phyloP scores from a whole-genome alignment of 2,113 vertebrate species.

The Cathartes aura region DNA sequence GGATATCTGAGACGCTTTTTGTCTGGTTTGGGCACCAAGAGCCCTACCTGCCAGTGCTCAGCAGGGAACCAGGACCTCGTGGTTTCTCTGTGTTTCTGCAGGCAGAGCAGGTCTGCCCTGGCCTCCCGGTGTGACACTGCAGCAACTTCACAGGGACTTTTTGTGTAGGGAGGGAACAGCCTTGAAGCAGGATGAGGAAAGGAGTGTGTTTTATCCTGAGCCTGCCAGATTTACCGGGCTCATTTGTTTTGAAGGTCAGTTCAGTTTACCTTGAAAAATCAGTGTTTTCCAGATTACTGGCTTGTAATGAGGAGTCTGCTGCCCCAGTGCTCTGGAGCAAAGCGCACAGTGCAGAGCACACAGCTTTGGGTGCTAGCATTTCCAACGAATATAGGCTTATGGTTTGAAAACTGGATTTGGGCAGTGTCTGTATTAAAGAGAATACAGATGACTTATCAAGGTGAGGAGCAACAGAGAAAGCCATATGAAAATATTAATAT shows the following conservation, averaged over 20 bases:
- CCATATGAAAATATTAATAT: not conserved
- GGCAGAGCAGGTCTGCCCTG: not conserved
- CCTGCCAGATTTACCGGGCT: not conserved
- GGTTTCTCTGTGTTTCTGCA: not conserved
- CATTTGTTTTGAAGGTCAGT: not conserved
- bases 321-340: not conserved
- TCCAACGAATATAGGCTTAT: rapidly evolving
- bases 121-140: not conserved
- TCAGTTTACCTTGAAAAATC: not conserved
- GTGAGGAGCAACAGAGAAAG: not conserved
- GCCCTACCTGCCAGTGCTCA: rapidly evolving
- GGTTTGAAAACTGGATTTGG: not conserved
- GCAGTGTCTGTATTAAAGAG: not conserved
- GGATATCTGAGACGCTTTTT: not conserved
- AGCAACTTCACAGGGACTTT: not conserved
- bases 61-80: not conserved
- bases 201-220: not conserved
- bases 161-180: not conserved
- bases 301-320: not conserved
- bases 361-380: not conserved
- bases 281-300: not conserved
- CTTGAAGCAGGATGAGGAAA: not conserved
- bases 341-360: not conserved
- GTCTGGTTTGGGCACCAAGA: not conserved
- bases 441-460: not conserved